A percentile compares a stretch with the other conserved stretches of the same genome.
Evolutionary conservation across 1,140 invertebrate species (phyloP).

Genomic region (Procambarus clarkii): DNA sequence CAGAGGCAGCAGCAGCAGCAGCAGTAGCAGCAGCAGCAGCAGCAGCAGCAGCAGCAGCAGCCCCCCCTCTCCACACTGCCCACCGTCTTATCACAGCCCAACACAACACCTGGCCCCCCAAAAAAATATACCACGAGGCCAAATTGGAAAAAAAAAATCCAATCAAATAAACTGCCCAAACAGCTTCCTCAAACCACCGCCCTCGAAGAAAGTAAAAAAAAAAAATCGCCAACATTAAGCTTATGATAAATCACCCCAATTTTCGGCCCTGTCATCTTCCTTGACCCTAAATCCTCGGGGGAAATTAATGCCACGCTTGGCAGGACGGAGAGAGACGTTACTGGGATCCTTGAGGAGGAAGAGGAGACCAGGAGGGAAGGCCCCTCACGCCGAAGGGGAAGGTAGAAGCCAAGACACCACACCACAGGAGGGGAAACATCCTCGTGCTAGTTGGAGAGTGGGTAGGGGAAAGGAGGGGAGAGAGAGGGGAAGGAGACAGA

Average conservation of each 20-base stretch:
- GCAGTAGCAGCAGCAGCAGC: neutral
- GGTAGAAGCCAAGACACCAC: no score
- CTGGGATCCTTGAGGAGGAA: neutral
- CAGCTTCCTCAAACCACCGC: neutral
- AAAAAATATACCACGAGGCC: neutral
- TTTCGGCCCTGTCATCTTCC: slow-evolving; percentile 38
- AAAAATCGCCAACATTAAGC: slow-evolving; percentile 1
- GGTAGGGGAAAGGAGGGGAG: neutral
- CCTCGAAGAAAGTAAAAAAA: neutral
- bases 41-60: neutral
- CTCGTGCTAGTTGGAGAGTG: no score
- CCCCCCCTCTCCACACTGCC: neutral
- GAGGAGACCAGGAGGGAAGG: neutral
- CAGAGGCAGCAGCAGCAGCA: neutral
- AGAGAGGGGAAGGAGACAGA: neutral
- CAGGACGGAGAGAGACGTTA: slow-evolving; percentile 33
- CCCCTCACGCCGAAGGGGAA: neutral
- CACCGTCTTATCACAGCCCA: neutral
- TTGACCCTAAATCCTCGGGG: slow-evolving; percentile 56
- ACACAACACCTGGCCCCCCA: no score
- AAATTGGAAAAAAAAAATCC: neutral
- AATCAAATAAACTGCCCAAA: neutral
- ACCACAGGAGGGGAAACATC: no score
- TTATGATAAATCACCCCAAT: slow-evolving; percentile 47
- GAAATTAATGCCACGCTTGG: slow-evolving; percentile 53